Percentiles rank a stretch among this genome's conserved stretches.
Evolutionary conservation across 2,888 invertebrate genomes (phyloP).

Genomic region (Parnassius apollo): DNA sequence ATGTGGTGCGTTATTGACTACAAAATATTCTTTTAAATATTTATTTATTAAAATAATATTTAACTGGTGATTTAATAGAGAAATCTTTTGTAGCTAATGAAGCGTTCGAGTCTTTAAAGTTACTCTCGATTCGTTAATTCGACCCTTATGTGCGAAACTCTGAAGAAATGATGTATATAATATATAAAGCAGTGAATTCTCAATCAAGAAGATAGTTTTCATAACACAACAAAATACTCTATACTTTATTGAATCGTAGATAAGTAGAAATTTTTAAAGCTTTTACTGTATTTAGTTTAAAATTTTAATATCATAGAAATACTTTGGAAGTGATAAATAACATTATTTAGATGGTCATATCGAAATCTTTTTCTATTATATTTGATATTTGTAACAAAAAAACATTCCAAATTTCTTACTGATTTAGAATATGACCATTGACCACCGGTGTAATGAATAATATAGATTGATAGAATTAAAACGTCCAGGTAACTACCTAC

Average conservation of each 20-base stretch:
- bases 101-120: too few species aligned
- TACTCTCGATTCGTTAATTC: too few species aligned
- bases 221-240: background rate
- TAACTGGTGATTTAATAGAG: constrained; percentile 1
- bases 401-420: constrained; percentile 62
- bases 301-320: too few species aligned
- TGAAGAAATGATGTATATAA: background rate
- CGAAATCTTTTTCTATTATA: constrained; percentile 28
- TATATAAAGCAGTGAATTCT: background rate
- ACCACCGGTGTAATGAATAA: constrained; percentile 24
- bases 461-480: constrained; percentile 30
- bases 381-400: constrained; percentile 33
- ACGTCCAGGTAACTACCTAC: constrained; percentile 29
- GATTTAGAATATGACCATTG: constrained; percentile 30
- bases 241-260: too few species aligned
- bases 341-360: constrained; percentile 4
- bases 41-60: constrained; percentile 13
- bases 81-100: constrained; percentile 13
- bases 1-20: constrained; percentile 6
- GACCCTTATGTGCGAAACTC: too few species aligned
- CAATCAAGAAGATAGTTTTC: constrained; percentile 1
- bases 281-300: too few species aligned
- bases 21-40: constrained; percentile 1
- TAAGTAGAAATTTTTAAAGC: too few species aligned
- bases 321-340: background rate